These are phyloP conservation scores for Bicyclus anynana DNA, from an alignment of 1,140 invertebrate species.

Conservation along the genomic window DNA sequence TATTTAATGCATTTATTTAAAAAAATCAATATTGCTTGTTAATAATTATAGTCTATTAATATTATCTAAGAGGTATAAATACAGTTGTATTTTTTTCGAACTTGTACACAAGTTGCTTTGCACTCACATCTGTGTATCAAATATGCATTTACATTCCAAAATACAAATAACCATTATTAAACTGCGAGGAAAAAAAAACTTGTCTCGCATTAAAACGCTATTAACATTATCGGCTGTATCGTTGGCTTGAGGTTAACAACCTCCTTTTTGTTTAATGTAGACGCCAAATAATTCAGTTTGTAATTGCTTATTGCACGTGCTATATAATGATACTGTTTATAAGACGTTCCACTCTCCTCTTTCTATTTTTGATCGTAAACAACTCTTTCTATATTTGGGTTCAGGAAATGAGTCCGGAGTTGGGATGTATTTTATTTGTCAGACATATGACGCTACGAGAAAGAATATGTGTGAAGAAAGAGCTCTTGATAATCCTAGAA, in stretches of 20 bases:
- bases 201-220: slow-evolving; percentile 27
- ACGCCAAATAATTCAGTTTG: slow-evolving; percentile 19
- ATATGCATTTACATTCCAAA: background rate
- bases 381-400: slow-evolving; percentile 1
- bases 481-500: background rate
- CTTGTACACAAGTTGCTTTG: background rate
- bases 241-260: slow-evolving; percentile 20
- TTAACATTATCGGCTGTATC: slow-evolving; percentile 35
- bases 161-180: background rate
- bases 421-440: slow-evolving; percentile 1
- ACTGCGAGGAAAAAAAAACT: slow-evolving; percentile 13
- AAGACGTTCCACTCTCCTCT: slow-evolving; percentile 2
- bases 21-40: too few relatives aligned
- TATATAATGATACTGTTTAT: slow-evolving; percentile 17
- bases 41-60: too few relatives aligned
- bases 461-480: background rate
- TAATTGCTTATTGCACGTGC: slow-evolving; percentile 26
- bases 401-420: background rate
- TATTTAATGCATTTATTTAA: too few relatives aligned
- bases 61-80: too few relatives aligned
- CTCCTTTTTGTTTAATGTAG: slow-evolving; percentile 27
- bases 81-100: too few relatives aligned
- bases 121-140: slow-evolving; percentile 1
- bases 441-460: background rate
- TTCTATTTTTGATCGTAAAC: background rate